Percentiles rank a stretch among this genome's conserved stretches.
Evolutionary conservation across 2,888 invertebrate species (phyloP).

Genomic region (Callosobruchus maculatus): DNA sequence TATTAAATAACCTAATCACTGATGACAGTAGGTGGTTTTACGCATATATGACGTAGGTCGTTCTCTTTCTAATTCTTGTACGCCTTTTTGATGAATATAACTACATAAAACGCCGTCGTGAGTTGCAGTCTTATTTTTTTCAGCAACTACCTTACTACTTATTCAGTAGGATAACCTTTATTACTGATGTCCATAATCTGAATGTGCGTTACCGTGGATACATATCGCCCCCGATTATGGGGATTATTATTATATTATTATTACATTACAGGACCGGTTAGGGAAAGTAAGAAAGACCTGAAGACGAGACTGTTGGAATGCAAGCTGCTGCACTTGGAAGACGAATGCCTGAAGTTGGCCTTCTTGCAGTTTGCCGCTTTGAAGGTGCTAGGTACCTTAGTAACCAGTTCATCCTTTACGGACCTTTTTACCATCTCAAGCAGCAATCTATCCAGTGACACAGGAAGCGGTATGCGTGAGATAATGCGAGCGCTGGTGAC

Average conservation of each 20-base stretch:
- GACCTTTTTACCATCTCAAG: conserved; percentile 54
- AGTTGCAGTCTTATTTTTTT: too few species aligned
- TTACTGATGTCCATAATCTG: too few species aligned
- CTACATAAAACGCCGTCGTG: too few species aligned
- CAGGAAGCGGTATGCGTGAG: conserved; percentile 34
- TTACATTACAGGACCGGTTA: neutral
- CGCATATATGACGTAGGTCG: too few species aligned
- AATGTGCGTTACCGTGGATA: too few species aligned
- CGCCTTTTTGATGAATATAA: too few species aligned
- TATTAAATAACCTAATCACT: too few species aligned
- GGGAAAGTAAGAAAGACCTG: conserved; percentile 14
- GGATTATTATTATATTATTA: neutral
- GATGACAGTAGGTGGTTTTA: too few species aligned
- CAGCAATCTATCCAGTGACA: conserved; percentile 33
- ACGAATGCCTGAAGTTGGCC: conserved; percentile 49
- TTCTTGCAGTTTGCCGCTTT: conserved; percentile 57
- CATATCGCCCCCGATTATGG: neutral
- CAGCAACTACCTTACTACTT: too few species aligned
- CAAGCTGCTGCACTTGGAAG: conserved; percentile 49
- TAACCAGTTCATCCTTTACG: conserved; percentile 54
- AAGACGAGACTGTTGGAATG: conserved; percentile 39
- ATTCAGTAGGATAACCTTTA: too few species aligned
- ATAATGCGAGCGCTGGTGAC: conserved; percentile 48
- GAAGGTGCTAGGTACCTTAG: conserved; percentile 52
- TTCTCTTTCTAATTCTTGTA: too few species aligned